Conservation (phyloP, 1,140 invertebrate genomes). For the Nasonia giraulti region DNA sequence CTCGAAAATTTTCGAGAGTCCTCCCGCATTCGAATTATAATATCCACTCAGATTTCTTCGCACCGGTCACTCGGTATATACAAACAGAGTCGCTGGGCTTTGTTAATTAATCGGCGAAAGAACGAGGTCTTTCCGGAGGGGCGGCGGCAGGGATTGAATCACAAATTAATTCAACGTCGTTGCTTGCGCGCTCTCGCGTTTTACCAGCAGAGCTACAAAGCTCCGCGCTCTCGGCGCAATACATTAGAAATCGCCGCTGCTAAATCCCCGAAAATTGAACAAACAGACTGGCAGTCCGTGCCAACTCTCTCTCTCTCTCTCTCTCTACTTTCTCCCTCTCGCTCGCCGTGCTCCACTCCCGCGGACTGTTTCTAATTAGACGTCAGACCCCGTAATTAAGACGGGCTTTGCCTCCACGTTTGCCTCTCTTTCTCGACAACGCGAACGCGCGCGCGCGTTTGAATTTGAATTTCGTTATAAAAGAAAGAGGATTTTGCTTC, state of each 20-base stretch:
- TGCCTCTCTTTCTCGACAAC: slow-evolving; percentile 32
- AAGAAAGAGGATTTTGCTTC: slow-evolving; percentile 23
- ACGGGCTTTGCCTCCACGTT: slow-evolving; percentile 58
- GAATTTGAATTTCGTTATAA: slow-evolving; percentile 50
- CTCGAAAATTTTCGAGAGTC: no score
- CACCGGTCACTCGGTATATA: no score
- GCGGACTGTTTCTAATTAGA: slow-evolving; percentile 61
- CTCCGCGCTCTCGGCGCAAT: no score
- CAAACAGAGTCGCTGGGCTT: no score
- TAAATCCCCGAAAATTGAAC: slow-evolving; percentile 56
- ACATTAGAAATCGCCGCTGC: no score
- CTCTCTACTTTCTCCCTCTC: no score
- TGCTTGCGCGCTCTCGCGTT: background rate
- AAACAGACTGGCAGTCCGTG: slow-evolving; percentile 55
- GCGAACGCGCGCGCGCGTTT: slow-evolving; percentile 8
- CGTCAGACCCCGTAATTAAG: slow-evolving; percentile 62
- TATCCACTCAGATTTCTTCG: no score
- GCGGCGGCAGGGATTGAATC: slow-evolving; percentile 25
- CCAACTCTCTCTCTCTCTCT: slow-evolving; percentile 48
- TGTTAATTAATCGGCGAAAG: background rate
- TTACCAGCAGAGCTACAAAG: background rate
- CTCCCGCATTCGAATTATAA: no score
- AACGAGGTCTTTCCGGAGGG: background rate
- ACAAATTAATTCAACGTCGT: slow-evolving; percentile 44
- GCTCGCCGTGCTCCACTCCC: no score